Evolutionary conservation across 2,888 invertebrate genomes (phyloP).

Genomic region (Lycaena phlaeas): DNA sequence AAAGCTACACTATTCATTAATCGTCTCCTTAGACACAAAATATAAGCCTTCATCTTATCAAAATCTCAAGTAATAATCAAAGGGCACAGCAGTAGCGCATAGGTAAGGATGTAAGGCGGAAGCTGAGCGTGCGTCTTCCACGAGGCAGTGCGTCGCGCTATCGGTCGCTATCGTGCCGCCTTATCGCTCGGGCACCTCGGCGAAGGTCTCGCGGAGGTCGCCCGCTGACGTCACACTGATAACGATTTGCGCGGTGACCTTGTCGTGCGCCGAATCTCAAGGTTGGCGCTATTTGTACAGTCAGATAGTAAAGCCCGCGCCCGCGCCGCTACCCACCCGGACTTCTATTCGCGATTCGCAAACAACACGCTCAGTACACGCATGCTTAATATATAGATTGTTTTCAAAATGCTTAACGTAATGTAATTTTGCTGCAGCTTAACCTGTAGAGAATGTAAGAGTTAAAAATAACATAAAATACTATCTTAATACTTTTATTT

Average conservation of each 20-base stretch:
- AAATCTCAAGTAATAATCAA: no score
- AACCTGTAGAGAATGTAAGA: no score
- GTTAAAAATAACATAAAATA: no score
- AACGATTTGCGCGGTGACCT: constrained; percentile 72
- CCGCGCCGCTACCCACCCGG: constrained; percentile 42
- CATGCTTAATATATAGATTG: no score
- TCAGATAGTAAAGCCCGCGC: constrained; percentile 44
- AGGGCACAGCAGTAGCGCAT: no score
- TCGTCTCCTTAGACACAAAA: no score
- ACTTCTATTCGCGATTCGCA: constrained; percentile 34
- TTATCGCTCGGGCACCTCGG: constrained; percentile 64
- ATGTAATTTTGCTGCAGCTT: no score
- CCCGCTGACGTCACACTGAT: constrained; percentile 67
- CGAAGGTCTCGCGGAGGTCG: constrained; percentile 57
- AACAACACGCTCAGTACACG: constrained; percentile 3
- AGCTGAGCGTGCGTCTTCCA: constrained; percentile 16
- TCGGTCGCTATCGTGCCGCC: constrained; percentile 58
- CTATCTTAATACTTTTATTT: no score
- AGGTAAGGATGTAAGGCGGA: no score
- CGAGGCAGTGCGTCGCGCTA: constrained; percentile 18
- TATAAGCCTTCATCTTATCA: no score
- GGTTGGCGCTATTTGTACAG: constrained; percentile 69
- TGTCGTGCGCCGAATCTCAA: constrained; percentile 69
- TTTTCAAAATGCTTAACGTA: no score
- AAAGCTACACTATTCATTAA: no score